A percentile compares a stretch with the other conserved stretches of the same genome.
Evolutionary conservation across 1,140 invertebrate genomes (phyloP).

Genomic region (Heliconius eleuchia): DNA sequence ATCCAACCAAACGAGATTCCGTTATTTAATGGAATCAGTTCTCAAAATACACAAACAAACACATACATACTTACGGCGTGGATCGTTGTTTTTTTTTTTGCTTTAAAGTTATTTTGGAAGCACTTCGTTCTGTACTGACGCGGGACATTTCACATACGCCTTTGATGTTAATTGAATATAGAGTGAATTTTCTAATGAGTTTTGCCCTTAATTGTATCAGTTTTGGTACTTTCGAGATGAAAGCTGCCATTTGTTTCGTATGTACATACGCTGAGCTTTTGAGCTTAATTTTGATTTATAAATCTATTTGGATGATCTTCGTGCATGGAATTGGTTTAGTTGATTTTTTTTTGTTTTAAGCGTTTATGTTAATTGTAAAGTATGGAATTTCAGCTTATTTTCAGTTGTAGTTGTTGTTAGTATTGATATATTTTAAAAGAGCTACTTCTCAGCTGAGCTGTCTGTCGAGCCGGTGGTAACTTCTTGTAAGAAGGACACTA

Average conservation of each 20-base stretch:
- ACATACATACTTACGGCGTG: constrained; percentile 7
- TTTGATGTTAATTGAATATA: constrained; percentile 50
- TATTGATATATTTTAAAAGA: too few species aligned
- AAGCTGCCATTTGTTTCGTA: neutral
- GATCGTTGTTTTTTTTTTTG: constrained; percentile 27
- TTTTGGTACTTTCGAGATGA: constrained; percentile 14
- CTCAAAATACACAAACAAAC: constrained; percentile 7
- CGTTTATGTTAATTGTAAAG: neutral
- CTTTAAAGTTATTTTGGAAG: constrained; percentile 38
- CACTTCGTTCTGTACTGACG: constrained; percentile 40
- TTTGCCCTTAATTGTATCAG: constrained; percentile 17
- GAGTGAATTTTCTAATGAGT: constrained; percentile 40
- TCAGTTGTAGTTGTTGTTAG: too few species aligned
- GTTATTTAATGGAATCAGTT: constrained; percentile 22
- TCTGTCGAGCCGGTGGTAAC: too few species aligned
- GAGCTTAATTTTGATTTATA: constrained; percentile 10
- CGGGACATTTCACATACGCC: constrained; percentile 47
- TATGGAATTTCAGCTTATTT: neutral
- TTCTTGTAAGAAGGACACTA: too few species aligned
- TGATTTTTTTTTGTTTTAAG: neutral
- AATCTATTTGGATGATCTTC: neutral
- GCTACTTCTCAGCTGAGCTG: neutral
- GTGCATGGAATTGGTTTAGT: neutral
- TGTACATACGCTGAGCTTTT: neutral
- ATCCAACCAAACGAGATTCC: neutral